These are phyloP conservation scores for Nilaparvata lugens DNA, from an alignment of 1,140 invertebrate genomes.

Conservation along the genomic window DNA sequence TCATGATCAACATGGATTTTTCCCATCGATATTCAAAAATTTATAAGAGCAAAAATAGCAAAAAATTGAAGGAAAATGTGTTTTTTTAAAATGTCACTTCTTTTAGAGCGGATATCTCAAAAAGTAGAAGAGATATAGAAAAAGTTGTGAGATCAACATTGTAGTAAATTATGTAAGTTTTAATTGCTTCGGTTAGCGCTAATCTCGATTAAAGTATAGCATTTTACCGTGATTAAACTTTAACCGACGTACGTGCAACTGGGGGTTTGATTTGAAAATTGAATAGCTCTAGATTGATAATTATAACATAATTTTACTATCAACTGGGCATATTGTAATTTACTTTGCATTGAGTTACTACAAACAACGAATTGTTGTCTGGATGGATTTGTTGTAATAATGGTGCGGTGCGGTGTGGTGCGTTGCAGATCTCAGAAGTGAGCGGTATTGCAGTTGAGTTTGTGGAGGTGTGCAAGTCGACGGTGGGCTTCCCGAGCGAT, in stretches of 20 bases:
- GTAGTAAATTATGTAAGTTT: no score
- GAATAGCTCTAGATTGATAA: background rate
- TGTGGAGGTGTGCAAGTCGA: constrained; percentile 52
- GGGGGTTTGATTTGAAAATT: background rate
- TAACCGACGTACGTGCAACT: background rate
- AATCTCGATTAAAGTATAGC: no score
- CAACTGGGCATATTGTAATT: background rate
- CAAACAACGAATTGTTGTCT: constrained; percentile 1
- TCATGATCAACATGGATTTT: no score
- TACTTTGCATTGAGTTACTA: background rate
- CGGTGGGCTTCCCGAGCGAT: constrained; percentile 47
- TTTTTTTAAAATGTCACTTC: no score
- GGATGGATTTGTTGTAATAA: background rate
- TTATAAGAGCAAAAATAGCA: no score
- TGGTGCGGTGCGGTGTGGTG: constrained; percentile 6
- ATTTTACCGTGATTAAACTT: no score
- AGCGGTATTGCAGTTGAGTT: constrained; percentile 51
- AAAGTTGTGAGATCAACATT: no score
- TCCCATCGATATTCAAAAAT: no score
- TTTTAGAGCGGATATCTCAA: no score
- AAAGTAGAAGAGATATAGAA: no score
- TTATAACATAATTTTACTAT: background rate
- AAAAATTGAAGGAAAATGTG: no score
- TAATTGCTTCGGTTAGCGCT: no score
- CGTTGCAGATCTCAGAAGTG: constrained; percentile 43